Evolutionary conservation across 92 coral and sea anemone species (phyloP).

Genomic region (Parazoanthus atlanticus): DNA sequence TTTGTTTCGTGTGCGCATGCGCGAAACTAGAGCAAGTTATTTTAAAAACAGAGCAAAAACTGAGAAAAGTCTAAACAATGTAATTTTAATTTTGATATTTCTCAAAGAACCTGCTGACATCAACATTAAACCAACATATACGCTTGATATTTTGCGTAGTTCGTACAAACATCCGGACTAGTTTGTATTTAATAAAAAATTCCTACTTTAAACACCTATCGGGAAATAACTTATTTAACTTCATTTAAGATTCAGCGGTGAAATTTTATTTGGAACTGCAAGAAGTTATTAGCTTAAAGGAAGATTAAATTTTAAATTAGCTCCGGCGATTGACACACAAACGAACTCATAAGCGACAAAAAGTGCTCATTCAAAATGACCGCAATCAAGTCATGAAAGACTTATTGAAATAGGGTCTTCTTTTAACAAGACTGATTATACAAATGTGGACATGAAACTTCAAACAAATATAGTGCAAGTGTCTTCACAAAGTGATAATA

Average conservation of each 20-base stretch:
- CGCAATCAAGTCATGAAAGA: constrained; percentile 23
- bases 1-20: constrained; percentile 32
- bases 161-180: constrained; percentile 82
- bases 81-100: constrained; percentile 73
- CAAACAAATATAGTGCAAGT: constrained; percentile 61
- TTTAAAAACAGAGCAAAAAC: constrained; percentile 55
- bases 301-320: constrained; percentile 71
- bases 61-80: constrained; percentile 63
- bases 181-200: constrained; percentile 58
- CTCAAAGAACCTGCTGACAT: constrained; percentile 79
- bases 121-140: constrained; percentile 78
- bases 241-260: constrained; percentile 71
- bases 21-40: neutral
- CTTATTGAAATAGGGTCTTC: neutral
- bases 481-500: constrained; percentile 58
- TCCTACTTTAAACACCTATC: constrained; percentile 57
- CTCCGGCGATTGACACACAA: constrained; percentile 46
- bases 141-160: constrained; percentile 65
- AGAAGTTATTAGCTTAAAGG: constrained; percentile 71
- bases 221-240: constrained; percentile 68
- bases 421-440: constrained; percentile 37
- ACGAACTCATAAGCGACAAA: constrained; percentile 37
- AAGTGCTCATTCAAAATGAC: constrained; percentile 26
- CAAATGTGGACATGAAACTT: constrained; percentile 33
- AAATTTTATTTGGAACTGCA: constrained; percentile 65